A percentile compares a stretch with the other conserved stretches of the same genome.
Evolutionary conservation across 2,797 vertebrate species (phyloP).

Genomic region (Acrossocheilus fasciatus): DNA sequence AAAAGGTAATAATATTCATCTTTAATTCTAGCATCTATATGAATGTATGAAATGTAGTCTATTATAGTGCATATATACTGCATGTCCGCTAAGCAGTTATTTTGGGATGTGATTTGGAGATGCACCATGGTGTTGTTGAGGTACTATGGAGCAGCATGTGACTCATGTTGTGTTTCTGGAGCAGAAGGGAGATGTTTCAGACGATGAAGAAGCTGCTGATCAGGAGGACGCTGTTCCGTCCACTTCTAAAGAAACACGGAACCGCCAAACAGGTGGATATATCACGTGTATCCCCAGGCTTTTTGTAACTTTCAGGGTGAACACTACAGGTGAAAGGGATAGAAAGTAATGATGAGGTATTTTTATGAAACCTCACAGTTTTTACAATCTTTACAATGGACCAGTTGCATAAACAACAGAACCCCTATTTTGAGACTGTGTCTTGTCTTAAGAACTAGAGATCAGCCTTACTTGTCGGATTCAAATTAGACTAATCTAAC

Average conservation of each 20-base stretch:
- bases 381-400: not conserved
- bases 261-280: slow-evolving; percentile 34
- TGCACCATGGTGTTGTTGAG: not conserved
- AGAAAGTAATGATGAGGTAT: not conserved
- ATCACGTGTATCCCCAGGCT: no score
- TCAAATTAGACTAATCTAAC: not conserved
- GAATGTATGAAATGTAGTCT: not conserved
- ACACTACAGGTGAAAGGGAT: not conserved
- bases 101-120: not conserved
- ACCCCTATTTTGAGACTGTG: not conserved
- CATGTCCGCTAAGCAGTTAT: not conserved
- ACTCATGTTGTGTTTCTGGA: slow-evolving; percentile 50
- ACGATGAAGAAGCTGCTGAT: slow-evolving; percentile 41
- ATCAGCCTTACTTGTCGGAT: not conserved
- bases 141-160: not conserved
- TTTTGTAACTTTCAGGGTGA: not conserved
- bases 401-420: not conserved
- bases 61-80: not conserved
- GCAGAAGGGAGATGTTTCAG: slow-evolving; percentile 23
- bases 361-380: not conserved
- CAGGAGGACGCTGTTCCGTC: slow-evolving; percentile 65
- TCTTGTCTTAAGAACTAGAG: no score
- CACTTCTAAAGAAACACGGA: slow-evolving; percentile 61
- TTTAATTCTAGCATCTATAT: not conserved
- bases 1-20: slow-evolving; percentile 63